Conservation (phyloP, 37 sponge, comb jelly and placozoan species). For the Cladorhizidae sp. region DNA sequence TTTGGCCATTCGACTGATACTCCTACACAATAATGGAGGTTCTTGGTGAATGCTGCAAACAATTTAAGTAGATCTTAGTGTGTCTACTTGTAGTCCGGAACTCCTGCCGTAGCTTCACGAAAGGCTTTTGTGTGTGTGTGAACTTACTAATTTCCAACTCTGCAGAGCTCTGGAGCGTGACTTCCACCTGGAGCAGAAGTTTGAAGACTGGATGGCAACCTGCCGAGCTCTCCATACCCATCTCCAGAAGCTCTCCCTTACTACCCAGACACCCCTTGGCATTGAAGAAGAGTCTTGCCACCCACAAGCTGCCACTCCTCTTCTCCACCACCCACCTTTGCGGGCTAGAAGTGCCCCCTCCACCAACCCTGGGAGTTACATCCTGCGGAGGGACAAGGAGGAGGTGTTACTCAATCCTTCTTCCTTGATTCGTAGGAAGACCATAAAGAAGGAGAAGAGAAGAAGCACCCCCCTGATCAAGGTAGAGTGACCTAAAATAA, state of each 20-base stretch:
- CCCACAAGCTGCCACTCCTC: not conserved
- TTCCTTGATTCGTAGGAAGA: not conserved
- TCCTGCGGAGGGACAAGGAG: slow-evolving; percentile 8
- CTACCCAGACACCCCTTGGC: not conserved
- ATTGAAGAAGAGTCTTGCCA: not conserved
- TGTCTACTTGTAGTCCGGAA: no score
- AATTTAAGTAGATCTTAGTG: no score
- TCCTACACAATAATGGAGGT: no score
- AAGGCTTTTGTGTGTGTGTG: not conserved
- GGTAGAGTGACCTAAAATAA: no score
- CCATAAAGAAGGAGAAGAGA: slow-evolving; percentile 9
- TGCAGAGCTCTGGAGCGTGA: not conserved
- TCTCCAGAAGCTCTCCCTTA: slow-evolving; percentile 16
- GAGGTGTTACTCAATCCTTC: not conserved
- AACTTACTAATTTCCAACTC: not conserved
- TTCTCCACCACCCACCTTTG: not conserved
- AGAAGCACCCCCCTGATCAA: no score
- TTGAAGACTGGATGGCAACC: not conserved
- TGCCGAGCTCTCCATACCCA: slow-evolving; percentile 21
- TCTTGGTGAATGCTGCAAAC: no score
- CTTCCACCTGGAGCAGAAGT: not conserved
- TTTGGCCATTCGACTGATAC: no score
- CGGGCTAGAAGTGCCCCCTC: not conserved
- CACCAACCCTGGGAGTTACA: not conserved
- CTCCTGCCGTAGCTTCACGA: no score